Evolutionary conservation across 2,888 invertebrate species (phyloP), one percentile per base, ranked within the genome.

Genomic region (Eueremaeus valkanovi): DNA sequence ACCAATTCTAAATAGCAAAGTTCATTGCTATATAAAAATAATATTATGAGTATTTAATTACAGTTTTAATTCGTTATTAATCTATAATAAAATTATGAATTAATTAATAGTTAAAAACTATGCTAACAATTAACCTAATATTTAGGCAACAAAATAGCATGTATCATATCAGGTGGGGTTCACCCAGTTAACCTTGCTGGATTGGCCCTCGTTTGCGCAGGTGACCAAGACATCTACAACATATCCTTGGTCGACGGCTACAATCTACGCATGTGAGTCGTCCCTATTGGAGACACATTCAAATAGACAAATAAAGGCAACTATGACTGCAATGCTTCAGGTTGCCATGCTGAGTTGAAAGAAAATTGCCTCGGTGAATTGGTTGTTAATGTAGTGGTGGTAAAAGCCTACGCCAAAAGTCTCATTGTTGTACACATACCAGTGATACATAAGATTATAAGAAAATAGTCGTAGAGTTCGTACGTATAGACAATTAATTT

Each of bases 231-330:
- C 79, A 85, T 82, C 80, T 86, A 86, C 80, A 86, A 86, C 78
- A 81, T 86, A 74, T 85, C 85, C 24, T 80, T 85, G 51, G 86
- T 86, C 18, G 86, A 86, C 81, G 86, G 86, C 11, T 86, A 84
- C 82, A 86, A 85, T 79, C 77, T 84, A 11, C 80, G 81, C 74
- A 81, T 82, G 13, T 83, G 77, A 24, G 27, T 75, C 18, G 11
- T 18, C 0, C 73, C 61, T 6, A 75, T 73, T 42, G 31, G n/a
- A 18, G 75, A 74, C 11, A 68, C 74, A 2, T 75, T 55, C 33
- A 5, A 6, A 11, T 81, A 81, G 79, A 78, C 73, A 29, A 58
- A 72, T 29, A 33, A 81, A 8, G 79, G 82, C 27, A 76, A 81
- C 40, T 84, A 84, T 79, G 82, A 83, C 77, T 86, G 85, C 78